phyloP scores from a whole-genome alignment of 2,797 vertebrate species.

The Columba guinea region DNA sequence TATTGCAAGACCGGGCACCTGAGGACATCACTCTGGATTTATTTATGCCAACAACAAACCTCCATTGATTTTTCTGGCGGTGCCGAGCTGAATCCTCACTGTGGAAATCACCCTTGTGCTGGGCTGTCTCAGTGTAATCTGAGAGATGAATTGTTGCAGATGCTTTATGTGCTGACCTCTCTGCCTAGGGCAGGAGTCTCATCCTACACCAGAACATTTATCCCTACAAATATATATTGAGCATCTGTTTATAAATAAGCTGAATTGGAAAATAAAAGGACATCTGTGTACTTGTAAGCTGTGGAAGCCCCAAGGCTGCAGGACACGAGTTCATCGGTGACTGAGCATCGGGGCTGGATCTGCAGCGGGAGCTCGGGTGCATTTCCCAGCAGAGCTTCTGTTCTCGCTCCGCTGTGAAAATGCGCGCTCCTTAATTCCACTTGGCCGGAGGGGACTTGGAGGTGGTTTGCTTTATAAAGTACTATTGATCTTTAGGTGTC shows the following conservation, averaged over 20 bases:
- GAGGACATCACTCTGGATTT: neutral
- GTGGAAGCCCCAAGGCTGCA: neutral
- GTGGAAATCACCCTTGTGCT: neutral
- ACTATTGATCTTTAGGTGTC: neutral
- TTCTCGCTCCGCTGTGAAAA: neutral
- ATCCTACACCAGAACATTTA: neutral
- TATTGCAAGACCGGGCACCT: neutral
- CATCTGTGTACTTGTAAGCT: neutral
- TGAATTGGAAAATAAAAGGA: neutral
- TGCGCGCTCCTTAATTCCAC: neutral
- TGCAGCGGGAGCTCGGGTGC: neutral
- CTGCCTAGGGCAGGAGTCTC: neutral
- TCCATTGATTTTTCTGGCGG: neutral
- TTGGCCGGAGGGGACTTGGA: neutral
- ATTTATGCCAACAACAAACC: neutral
- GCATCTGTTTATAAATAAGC: neutral
- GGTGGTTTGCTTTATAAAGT: neutral
- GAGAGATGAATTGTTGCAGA: neutral
- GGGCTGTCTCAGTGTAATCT: neutral
- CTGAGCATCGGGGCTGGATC: too few species aligned
- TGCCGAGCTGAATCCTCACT: neutral
- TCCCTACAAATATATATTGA: neutral
- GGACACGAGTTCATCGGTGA: neutral
- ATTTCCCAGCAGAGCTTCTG: neutral
- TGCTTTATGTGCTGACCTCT: neutral